Conservation (phyloP, 2,888 invertebrate genomes). For the Ichneumoninae sp. region DNA sequence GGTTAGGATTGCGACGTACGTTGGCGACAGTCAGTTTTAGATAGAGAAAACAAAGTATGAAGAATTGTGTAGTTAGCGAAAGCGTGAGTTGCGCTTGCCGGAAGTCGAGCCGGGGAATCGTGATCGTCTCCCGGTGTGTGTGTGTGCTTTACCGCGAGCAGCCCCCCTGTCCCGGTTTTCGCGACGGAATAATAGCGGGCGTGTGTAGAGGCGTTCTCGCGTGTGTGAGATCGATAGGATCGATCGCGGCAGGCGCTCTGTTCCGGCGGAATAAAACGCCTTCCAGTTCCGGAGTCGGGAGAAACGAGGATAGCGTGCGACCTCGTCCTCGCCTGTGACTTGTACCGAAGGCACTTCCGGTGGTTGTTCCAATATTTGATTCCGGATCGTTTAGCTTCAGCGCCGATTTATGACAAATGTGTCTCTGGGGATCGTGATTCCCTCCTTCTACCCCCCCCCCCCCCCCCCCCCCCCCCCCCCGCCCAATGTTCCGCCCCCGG, state of each 20-base stretch:
- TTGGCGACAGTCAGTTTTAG: conserved; percentile 59
- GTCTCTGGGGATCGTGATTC: not conserved
- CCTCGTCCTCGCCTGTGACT: conserved; percentile 8
- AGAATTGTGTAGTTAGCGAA: conserved; percentile 37
- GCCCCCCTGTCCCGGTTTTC: not conserved
- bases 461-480: too few relatives aligned
- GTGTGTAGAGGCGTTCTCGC: conserved; percentile 30
- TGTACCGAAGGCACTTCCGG: not conserved
- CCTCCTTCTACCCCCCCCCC: conserved; percentile 13
- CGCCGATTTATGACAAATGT: conserved; percentile 1
- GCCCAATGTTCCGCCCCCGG: too few relatives aligned
- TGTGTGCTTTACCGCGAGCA: conserved; percentile 6
- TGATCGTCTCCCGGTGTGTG: conserved; percentile 7
- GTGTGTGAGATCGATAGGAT: conserved; percentile 51
- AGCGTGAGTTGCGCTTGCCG: conserved; percentile 40
- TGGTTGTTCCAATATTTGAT: not conserved
- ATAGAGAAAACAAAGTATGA: conserved; percentile 54
- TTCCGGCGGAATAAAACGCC: conserved; percentile 46
- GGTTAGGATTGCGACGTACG: conserved; percentile 30
- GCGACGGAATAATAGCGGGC: conserved; percentile 12
- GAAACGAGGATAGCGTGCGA: not conserved
- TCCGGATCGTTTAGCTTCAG: conserved; percentile 1
- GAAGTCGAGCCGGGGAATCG: conserved; percentile 39
- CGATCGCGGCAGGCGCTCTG: conserved; percentile 32
- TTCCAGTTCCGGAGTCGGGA: conserved; percentile 19